Base-by-base conservation (phyloP, 1,140 invertebrate genomes). In the Phocides pigmalion region DNA sequence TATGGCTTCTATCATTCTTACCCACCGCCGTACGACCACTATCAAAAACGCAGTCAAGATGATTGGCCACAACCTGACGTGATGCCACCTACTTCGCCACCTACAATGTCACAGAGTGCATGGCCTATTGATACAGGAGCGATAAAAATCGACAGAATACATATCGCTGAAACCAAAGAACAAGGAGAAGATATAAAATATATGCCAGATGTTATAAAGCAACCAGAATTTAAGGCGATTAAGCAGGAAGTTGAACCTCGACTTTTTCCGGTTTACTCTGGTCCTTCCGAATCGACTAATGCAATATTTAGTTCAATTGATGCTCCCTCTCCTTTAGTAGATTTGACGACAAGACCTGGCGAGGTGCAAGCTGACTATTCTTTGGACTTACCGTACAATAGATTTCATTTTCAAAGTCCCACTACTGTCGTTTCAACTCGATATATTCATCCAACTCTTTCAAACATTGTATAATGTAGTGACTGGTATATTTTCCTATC, bases 311-410 rank as follows among this genome's bases (percentile, higher is more conserved):
- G 74, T n/a, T 49, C 77, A 20, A 70, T 83, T 5, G 79, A 87
- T 65, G 68, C 66, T 6, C 79, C 81, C 4, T 70, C 70, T 9
- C 68, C 78, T 16, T 28, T 86, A 25, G 62, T 74, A 11, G 82
- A 90, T 61, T 50, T 84, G 42, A 85, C 82, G 1, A 84, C 82
- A 4, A 72, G 68, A 49, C 88, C 88, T 9, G 81, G 81, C 0
- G 90, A 92, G 49, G 84, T 92, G 0, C 89, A 91, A 70, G 88
- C 90, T 0, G 90, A 92, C 61, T 91, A 90, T 64, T 70, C 90
- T 1, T 61, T 92, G 59, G 90, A 92, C 61, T 67, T 92, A 8
- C 91, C 91, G 2, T 89, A 84, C 50, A 91, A 92, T 77, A 77
- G 85, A 47, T 76, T 92, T 72, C 84, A 76, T 54, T 89, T 92